Percentiles rank a stretch among this genome's conserved stretches.
These are phyloP conservation scores for Diloba caeruleocephala DNA, from an alignment of 2,888 invertebrate genomes.

Conservation along the genomic window DNA sequence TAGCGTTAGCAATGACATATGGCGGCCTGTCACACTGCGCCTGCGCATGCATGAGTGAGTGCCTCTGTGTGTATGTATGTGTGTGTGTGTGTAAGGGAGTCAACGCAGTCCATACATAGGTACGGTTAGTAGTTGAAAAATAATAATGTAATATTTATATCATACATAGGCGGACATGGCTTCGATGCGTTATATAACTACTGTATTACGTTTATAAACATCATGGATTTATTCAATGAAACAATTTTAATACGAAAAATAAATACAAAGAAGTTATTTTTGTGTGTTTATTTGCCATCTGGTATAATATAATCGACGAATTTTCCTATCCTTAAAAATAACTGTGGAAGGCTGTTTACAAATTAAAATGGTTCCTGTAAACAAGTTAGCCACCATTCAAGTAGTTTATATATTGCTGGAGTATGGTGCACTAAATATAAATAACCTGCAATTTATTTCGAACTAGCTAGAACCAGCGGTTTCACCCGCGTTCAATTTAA, in stretches of 20 bases:
- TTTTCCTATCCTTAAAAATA: no score
- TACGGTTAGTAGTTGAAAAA: constrained; percentile 64
- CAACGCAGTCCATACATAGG: constrained; percentile 58
- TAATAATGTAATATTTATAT: constrained; percentile 74
- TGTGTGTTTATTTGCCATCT: constrained; percentile 58
- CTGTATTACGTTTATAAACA: constrained; percentile 87
- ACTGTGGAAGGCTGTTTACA: no score
- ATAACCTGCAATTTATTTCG: no score
- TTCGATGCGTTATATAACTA: constrained; percentile 80
- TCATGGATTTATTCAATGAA: constrained; percentile 88
- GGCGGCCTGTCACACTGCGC: constrained; percentile 57
- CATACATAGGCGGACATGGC: constrained; percentile 80
- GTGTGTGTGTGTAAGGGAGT: constrained; percentile 49
- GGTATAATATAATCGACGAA: background rate
- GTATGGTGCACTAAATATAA: no score
- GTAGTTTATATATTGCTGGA: no score
- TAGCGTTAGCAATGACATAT: constrained; percentile 35
- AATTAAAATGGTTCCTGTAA: no score
- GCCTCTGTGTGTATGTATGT: constrained; percentile 55
- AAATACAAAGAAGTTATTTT: constrained; percentile 80
- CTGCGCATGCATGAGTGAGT: constrained; percentile 40
- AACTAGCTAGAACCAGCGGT: no score
- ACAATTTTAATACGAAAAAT: constrained; percentile 82
- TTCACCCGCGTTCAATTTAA: no score
- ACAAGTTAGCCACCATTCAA: no score